Evolutionary conservation across 2,888 invertebrate species (phyloP), one percentile per base, ranked within the genome.

Genomic region (Drosophila pegasa): DNA sequence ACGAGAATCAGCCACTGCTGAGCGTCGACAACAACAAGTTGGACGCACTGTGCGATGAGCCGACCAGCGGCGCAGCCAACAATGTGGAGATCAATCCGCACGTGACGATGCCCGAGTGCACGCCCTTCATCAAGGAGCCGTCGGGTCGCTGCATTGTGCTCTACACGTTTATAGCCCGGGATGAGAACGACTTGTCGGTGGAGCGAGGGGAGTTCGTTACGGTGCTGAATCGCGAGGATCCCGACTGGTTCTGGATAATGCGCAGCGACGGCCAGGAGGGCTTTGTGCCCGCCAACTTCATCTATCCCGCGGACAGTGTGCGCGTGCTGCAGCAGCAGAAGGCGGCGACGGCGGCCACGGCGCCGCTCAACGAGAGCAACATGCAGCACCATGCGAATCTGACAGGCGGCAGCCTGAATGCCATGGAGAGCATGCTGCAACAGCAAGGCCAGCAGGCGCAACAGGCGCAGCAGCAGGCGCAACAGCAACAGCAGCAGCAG

Each of bases 241-340:
- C 97, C 0, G 98, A 98, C 92, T 98, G 98, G 98, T 98, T 96
- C 92, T 98, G 98, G 98, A 97, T 98, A 56, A 95, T 97, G 38
- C 94, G 98, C 78, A 96, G 96, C 79, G 97, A 98, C 90, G 97
- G 97, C 0, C 97, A 97, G 84, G 98, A 98, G 92, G 98, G 98
- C 1, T 98, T 98, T 91, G 98, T 98, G 55, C 98, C 98, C 0
- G 96, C 97, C 8, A 97, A 97, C 25, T 98, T 98, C 89, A 97
- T 98, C 0, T 98, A 98, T 93, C 98, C 98, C 0, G 97, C 96
- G 18, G 96, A 93, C 93, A 95, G 95, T 93, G 96, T 96, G 3
- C 74, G 88, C 3, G 83, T 85, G 25, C 54, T 85, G 48, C 79
- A 80, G 25, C 79, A 79, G n/a, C 78, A 80, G 48, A 80, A 80